A percentile compares a stretch with the other conserved stretches of the same genome.
Conservation (phyloP, 1,140 invertebrate species). For the Argopecten irradians region DNA sequence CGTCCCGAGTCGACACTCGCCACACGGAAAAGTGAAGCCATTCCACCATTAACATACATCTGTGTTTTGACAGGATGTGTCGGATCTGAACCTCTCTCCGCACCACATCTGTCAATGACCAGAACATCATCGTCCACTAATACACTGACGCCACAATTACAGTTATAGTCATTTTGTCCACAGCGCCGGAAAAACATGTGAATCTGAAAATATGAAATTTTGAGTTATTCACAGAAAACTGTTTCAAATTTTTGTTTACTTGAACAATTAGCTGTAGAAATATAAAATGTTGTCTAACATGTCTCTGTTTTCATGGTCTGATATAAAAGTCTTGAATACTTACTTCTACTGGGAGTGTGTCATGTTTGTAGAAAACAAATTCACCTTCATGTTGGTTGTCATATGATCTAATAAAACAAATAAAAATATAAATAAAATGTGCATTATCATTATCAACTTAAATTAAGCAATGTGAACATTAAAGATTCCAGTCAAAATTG, state of each 20-base stretch:
- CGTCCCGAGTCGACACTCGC: conserved; percentile 55
- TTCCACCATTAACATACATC: conserved; percentile 52
- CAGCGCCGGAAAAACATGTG: conserved; percentile 47
- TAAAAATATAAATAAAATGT: background rate
- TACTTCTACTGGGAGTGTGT: conserved; percentile 56
- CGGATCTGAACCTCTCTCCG: conserved; percentile 28
- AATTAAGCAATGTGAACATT: no score
- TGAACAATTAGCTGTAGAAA: background rate
- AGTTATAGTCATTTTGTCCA: conserved; percentile 40
- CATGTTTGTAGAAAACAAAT: conserved; percentile 66
- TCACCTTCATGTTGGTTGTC: conserved; percentile 64
- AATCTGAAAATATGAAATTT: conserved; percentile 38
- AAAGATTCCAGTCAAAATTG: no score
- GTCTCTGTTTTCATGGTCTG: no score
- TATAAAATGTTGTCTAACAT: no score
- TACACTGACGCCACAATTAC: conserved; percentile 69
- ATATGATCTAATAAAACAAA: conserved; percentile 60
- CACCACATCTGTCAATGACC: conserved; percentile 60
- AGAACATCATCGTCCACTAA: conserved; percentile 66
- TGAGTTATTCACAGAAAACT: background rate
- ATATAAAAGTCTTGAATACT: no score
- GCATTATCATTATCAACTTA: background rate
- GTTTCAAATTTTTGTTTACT: background rate
- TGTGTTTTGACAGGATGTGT: conserved; percentile 48
- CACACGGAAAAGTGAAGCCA: conserved; percentile 48